Conservation (phyloP, 2,113 vertebrate genomes). For the Lepisosteus oculatus region DNA sequence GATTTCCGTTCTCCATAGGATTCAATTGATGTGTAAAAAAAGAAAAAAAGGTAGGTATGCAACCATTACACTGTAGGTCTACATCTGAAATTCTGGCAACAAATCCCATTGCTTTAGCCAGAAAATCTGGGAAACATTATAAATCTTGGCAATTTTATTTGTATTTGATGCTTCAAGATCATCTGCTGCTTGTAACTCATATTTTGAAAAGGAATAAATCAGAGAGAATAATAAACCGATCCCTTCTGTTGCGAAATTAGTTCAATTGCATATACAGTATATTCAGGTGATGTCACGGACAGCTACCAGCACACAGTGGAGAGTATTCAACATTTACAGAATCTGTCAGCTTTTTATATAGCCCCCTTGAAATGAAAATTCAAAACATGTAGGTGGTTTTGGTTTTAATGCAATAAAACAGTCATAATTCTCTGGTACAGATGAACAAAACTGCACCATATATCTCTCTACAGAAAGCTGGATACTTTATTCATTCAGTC, state of each 20-base stretch:
- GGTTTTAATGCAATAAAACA: too few species aligned
- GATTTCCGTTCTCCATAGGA: conserved; percentile 65
- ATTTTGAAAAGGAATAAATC: conserved; percentile 48
- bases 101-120: conserved; percentile 64
- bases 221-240: conserved; percentile 67
- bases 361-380: too few species aligned
- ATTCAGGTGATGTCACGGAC: too few species aligned
- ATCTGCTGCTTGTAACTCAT: conserved; percentile 59
- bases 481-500: too few species aligned
- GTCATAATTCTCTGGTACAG: too few species aligned
- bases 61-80: conserved; percentile 34
- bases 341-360: too few species aligned
- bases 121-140: conserved; percentile 78
- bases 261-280: too few species aligned
- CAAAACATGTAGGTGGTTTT: too few species aligned
- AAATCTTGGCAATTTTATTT: conserved; percentile 63
- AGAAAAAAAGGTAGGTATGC: conserved; percentile 32
- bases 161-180: conserved; percentile 58
- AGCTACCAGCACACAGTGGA: too few species aligned
- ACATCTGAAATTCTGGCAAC: conserved; percentile 59
- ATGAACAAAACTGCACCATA: too few species aligned
- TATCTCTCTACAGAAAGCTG: too few species aligned
- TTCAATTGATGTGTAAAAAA: conserved; percentile 48
- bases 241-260: conserved; percentile 23
- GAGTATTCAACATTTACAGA: too few species aligned